These are phyloP conservation scores for Lepisosteus oculatus DNA, from an alignment of 2,113 vertebrate species.

Conservation along the genomic window DNA sequence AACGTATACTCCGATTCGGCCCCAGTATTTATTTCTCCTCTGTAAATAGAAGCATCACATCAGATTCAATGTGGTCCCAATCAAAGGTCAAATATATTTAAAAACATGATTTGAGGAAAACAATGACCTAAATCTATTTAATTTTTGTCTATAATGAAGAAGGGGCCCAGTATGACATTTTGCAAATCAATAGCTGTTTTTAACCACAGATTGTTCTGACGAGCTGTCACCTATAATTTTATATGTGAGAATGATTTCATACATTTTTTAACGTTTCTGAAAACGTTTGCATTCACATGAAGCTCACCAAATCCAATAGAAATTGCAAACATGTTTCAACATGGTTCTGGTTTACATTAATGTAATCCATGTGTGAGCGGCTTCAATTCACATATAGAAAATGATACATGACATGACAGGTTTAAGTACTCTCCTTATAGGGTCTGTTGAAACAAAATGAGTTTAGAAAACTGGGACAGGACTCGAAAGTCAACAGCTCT, in stretches of 20 bases:
- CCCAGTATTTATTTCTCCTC: no score
- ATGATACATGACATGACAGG: slow-evolving; percentile 4
- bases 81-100: no score
- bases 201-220: not conserved
- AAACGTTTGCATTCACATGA: slow-evolving; percentile 29
- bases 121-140: no score
- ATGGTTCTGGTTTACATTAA: slow-evolving; percentile 10
- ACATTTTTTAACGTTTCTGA: slow-evolving; percentile 14
- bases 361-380: slow-evolving; percentile 18
- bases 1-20: no score
- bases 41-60: no score
- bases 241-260: not conserved
- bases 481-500: not conserved
- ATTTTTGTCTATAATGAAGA: no score
- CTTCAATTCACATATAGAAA: not conserved
- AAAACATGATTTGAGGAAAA: no score
- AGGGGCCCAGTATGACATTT: no score
- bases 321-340: slow-evolving; percentile 27
- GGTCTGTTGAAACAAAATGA: not conserved
- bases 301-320: slow-evolving; percentile 1
- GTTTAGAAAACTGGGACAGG: not conserved
- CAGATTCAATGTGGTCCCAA: no score
- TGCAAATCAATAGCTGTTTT: no score
- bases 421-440: not conserved
- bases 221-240: not conserved